Base-by-base conservation (phyloP, 2,113 vertebrate genomes). In the Myodes glareolus region DNA sequence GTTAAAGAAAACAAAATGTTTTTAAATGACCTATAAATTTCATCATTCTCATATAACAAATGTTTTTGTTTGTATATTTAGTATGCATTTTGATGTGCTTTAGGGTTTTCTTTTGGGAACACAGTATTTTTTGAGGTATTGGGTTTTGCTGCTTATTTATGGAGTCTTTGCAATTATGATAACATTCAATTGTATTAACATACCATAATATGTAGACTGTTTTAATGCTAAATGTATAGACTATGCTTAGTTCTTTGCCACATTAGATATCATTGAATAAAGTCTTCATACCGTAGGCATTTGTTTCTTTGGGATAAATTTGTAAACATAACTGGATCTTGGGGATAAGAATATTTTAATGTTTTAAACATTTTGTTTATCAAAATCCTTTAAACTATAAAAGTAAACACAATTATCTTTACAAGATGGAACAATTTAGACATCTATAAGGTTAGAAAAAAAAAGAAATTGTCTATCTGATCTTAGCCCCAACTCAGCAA, bases 1-100 rank as follows among this genome's bases (percentile, higher is more conserved):
- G 4, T 96, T 86, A 84, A 91, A 90, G 55, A 94, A 96, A 67
- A 50, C 61, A 82, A 47, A 76, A 91, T 72, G 63, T 80, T 95
- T 95, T 77, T 61, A 90, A 72, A 52, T 80, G 78, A 39, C 23
- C 61, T 94, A 11, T 85, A 80, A 58, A 92, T 76, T 55, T 45
- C 72, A 50, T 50, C 65, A 88, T 33, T 87, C 52, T 92, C 27
- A 31, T 76, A 67, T 68, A 70, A 77, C 21, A 86, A 50, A 6
- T 68, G 31, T 17, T 63, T 61, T 93, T 86, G 63, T 58, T 92
- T 94, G 55, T 8, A 19, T 87, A 50, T 65, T 86, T 93, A 72
- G 29, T 90, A 91, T 90, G 33, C 0, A 95, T 94, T 95, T 93
- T 95, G 68, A 73, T 47, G 19, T 92, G 58, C 3, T 39, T 1